Percentiles rank a stretch among this genome's conserved stretches.
These are phyloP conservation scores for Lamproptera curius DNA, from an alignment of 2,888 invertebrate genomes.

Conservation along the genomic window DNA sequence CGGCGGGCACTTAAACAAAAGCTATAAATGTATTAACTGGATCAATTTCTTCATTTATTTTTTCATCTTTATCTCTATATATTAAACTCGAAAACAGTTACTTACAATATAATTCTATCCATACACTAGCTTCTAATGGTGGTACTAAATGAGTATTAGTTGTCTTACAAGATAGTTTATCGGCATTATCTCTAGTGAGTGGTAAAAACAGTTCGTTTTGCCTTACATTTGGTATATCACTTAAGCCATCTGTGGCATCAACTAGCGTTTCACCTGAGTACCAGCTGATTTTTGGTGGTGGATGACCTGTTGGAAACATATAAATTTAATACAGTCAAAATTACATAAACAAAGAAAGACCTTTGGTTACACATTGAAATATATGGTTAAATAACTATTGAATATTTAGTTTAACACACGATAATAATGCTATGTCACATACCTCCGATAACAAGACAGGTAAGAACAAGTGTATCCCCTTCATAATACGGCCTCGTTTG, in stretches of 20 bases:
- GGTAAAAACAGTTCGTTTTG: slow-evolving; percentile 84
- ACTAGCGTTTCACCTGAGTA: slow-evolving; percentile 86
- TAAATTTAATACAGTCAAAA: not conserved
- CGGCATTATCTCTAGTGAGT: slow-evolving; percentile 83
- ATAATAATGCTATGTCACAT: no score
- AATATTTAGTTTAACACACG: no score
- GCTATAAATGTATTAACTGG: not conserved
- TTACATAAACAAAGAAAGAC: no score
- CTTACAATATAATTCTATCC: slow-evolving; percentile 87
- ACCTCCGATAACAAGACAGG: slow-evolving; percentile 79
- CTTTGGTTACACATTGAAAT: no score
- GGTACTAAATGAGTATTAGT: slow-evolving; percentile 84
- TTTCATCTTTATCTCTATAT: no score
- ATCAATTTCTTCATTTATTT: no score
- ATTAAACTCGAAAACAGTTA: slow-evolving; percentile 20
- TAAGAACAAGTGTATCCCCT: slow-evolving; percentile 74
- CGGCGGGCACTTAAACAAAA: slow-evolving; percentile 55
- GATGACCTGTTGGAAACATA: slow-evolving; percentile 77
- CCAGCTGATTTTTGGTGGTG: slow-evolving; percentile 87
- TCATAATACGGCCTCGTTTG: slow-evolving; percentile 78
- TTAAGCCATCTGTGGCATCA: slow-evolving; percentile 82
- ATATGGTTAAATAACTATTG: no score
- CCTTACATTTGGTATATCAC: slow-evolving; percentile 80
- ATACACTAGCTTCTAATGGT: slow-evolving; percentile 82
- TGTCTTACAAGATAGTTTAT: slow-evolving; percentile 84